These are phyloP conservation scores for Mionectes olivaceus DNA, from an alignment of 2,797 vertebrate genomes.

Conservation along the genomic window DNA sequence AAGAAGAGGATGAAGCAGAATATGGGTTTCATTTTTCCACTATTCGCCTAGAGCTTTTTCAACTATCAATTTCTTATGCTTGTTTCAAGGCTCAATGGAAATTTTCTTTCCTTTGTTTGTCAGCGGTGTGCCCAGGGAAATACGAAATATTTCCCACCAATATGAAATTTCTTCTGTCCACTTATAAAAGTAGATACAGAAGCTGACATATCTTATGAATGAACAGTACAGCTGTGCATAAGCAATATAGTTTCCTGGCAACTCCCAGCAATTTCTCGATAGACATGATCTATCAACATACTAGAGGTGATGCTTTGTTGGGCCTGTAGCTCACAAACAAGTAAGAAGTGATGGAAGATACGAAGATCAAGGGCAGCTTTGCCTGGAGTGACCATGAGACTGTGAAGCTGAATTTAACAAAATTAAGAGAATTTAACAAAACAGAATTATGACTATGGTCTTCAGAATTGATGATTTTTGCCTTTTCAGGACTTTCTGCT, in stretches of 20 bases:
- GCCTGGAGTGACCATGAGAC: neutral
- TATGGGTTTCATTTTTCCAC: too few species aligned
- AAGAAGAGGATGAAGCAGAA: too few species aligned
- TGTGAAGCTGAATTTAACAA: neutral
- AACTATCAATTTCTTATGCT: too few species aligned
- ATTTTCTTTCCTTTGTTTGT: neutral
- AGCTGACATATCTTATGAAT: neutral
- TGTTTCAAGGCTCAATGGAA: neutral
- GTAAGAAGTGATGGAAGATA: neutral
- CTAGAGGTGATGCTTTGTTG: neutral
- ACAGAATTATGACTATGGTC: neutral
- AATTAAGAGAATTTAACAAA: neutral
- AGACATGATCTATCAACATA: neutral
- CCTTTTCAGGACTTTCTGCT: neutral
- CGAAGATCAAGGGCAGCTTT: neutral
- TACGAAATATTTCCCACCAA: neutral
- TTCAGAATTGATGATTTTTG: neutral
- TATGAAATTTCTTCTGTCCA: neutral
- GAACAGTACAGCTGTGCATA: neutral
- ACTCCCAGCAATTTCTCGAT: neutral
- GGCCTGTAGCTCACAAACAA: neutral
- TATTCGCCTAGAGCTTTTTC: too few species aligned
- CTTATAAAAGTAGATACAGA: neutral
- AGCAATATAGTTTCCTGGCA: neutral
- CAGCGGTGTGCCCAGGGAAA: too few species aligned